Evolutionary conservation across 2,113 vertebrate species (phyloP), one percentile per base, ranked within the genome.

Genomic region (Artemisiospiza belli): DNA sequence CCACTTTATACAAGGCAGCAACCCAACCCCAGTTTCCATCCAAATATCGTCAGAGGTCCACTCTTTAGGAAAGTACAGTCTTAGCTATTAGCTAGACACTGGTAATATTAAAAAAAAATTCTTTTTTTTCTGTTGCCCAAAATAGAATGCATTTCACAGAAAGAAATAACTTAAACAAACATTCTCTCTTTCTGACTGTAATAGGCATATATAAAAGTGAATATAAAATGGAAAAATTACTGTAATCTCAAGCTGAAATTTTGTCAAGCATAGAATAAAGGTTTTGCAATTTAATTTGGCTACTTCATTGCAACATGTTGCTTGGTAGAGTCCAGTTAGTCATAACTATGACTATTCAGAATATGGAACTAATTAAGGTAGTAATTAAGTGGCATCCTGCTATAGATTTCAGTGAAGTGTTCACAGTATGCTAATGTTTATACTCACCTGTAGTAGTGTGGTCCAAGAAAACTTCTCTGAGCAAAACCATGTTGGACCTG

Each of bases 281-380:
- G 76, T 95, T 96, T 86, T 96, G 52, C 63, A 94, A 83, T 95
- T 90, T 84, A 72, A 70, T 92, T 95, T 97, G 94, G 90, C 83
- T 91, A 82, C 81, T 77, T 89, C 88, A 74, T 94, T 96, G 92
- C 49, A 67, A 72, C 37, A 46, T 90, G 41, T 74, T 93, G 78
- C 90, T 92, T 81, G 70, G 35, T 92, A 64, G 24, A 74, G 63
- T 78, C 68, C 87, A 85, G 73, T 73, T 93, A 96, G 69, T 62
- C 79, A 58, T 89, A 94, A 75, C 68, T 54, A 24, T 61, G 82
- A 54, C 62, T 79, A 67, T 92, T 83, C n/a, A 14, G 20, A 57
- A 70, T 70, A 89, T 44, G 49, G 63, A 89, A 79, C 58, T 46
- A 82, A 80, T 75, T 89, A 76, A 76, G 58, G 12, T 23, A 93